These are phyloP conservation scores for Nannobrachium achirus DNA, from an alignment of 2,113 vertebrate species.

Conservation along the genomic window DNA sequence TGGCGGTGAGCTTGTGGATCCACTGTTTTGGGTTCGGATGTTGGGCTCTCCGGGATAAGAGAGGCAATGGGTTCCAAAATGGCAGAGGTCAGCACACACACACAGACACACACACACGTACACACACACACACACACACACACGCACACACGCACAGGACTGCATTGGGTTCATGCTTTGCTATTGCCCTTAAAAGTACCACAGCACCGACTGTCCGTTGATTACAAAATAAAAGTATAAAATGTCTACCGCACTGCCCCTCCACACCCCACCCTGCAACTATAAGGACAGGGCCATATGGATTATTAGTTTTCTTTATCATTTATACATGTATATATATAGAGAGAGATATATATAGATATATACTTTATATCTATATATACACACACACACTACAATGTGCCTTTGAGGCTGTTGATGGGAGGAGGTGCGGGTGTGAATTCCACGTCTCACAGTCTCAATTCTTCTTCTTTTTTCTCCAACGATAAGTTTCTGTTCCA, in stretches of 20 bases:
- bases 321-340: neutral
- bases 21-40: too few species aligned
- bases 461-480: too few species aligned
- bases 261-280: constrained; percentile 22
- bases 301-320: constrained; percentile 50
- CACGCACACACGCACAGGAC: neutral
- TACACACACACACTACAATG: constrained; percentile 78
- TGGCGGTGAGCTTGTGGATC: too few species aligned
- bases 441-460: too few species aligned
- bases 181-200: neutral
- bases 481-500: neutral
- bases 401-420: constrained; percentile 85
- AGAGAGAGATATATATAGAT: constrained; percentile 38
- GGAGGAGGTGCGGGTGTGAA: constrained; percentile 69
- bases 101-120: too few species aligned
- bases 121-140: neutral
- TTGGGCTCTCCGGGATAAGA: too few species aligned
- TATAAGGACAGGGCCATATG: constrained; percentile 92
- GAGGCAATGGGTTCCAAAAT: too few species aligned
- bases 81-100: neutral
- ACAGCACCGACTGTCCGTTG: neutral
- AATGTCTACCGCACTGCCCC: constrained; percentile 6
- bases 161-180: neutral
- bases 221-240: constrained; percentile 8
- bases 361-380: constrained; percentile 81